Percentiles rank a stretch among this genome's conserved stretches.
Evolutionary conservation across 2,797 vertebrate species (phyloP).

Genomic region (Neosilurus mollespiculum): DNA sequence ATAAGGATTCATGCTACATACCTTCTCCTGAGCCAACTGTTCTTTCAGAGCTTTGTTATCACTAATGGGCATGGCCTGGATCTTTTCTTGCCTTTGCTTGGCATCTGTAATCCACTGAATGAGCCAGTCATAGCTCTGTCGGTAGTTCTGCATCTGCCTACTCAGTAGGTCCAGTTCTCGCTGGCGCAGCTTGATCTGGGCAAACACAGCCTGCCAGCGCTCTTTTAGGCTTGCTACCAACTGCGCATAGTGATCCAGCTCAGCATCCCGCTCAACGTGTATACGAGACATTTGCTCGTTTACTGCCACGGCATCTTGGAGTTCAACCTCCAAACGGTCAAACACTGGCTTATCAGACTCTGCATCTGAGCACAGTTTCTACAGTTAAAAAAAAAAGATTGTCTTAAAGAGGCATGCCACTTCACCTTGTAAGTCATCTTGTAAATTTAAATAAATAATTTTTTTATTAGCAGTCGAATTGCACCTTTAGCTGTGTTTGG

Average conservation of each 20-base stretch:
- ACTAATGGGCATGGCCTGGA: conserved; percentile 79
- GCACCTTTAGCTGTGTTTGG: conserved; percentile 83
- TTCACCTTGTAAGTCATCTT: neutral
- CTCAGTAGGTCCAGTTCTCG: conserved; percentile 85
- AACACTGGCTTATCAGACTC: conserved; percentile 81
- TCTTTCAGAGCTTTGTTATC: conserved; percentile 73
- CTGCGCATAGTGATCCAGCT: conserved; percentile 85
- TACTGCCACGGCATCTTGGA: conserved; percentile 74
- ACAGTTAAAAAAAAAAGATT: conserved; percentile 1
- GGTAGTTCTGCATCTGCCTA: conserved; percentile 83
- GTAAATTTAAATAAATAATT: neutral
- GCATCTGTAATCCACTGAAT: conserved; percentile 82
- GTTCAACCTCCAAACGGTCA: conserved; percentile 77
- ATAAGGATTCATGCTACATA: conserved; percentile 53
- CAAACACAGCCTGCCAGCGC: conserved; percentile 86
- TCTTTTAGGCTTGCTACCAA: conserved; percentile 80
- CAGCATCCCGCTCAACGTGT: conserved; percentile 84
- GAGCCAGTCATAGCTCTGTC: conserved; percentile 78
- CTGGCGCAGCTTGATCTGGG: conserved; percentile 82
- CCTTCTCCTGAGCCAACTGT: conserved; percentile 88
- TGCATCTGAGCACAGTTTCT: conserved; percentile 79
- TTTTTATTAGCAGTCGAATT: conserved; percentile 11
- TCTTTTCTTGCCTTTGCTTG: conserved; percentile 79
- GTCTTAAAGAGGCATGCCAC: neutral
- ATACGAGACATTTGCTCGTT: conserved; percentile 80